phyloP scores from a whole-genome alignment of 23 tunicate genomes.

The Aplidium turbinatum region DNA sequence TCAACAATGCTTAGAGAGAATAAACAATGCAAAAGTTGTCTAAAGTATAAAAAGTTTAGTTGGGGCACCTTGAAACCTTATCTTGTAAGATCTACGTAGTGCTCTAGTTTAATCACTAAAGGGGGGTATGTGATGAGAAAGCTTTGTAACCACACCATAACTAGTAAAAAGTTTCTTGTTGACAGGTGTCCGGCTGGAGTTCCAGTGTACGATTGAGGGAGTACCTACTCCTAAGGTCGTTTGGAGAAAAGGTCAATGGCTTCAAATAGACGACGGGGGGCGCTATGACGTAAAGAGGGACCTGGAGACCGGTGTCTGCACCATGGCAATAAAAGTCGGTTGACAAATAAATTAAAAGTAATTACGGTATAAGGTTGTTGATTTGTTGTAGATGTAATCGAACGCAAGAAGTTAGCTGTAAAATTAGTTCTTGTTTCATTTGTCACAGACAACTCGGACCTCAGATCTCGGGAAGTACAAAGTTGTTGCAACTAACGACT shows the following conservation, averaged over 20 bases:
- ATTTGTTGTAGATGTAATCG: too few relatives aligned
- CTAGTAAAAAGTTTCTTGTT: neutral
- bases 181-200: conserved; percentile 56
- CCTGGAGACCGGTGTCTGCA: conserved; percentile 59
- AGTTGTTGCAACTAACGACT: conserved; percentile 90
- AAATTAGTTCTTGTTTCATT: too few relatives aligned
- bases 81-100: too few relatives aligned
- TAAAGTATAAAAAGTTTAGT: too few relatives aligned
- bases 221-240: conserved; percentile 72
- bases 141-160: neutral
- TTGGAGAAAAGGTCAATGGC: conserved; percentile 94
- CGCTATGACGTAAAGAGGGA: conserved; percentile 67
- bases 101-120: too few relatives aligned
- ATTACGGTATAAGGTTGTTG: too few relatives aligned
- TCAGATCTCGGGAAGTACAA: conserved; percentile 87
- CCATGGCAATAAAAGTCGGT: conserved; percentile 93
- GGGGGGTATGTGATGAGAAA: too few relatives aligned
- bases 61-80: too few relatives aligned
- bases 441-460: conserved; percentile 35
- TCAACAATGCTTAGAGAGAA: too few relatives aligned
- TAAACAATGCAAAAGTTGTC: too few relatives aligned
- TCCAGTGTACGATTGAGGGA: conserved; percentile 63
- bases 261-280: conserved; percentile 89
- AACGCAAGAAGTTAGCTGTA: too few relatives aligned
- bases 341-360: too few relatives aligned